Base-by-base conservation (phyloP, 2,113 vertebrate genomes). In the Sarotherodon lohbergeri region DNA sequence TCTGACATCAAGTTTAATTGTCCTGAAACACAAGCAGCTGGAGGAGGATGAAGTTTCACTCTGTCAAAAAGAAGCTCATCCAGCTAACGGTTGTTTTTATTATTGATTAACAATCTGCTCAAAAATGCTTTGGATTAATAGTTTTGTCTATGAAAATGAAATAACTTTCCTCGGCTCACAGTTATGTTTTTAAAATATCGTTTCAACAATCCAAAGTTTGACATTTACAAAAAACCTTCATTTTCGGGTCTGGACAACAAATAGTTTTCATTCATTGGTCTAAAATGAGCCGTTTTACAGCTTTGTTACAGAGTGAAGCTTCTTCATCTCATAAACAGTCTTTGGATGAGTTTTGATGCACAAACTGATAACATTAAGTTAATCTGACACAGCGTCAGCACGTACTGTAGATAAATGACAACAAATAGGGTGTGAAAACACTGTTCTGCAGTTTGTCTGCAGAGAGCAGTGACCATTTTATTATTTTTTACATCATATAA, bases 401-500 rank as follows among this genome's bases (percentile, higher is more conserved):
- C 6, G 0, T 12, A 78, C 73, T 34, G 73, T 13, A 52, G 10
- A 32, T 78, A 50, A 78, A 78, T 34, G 46, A 78, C 73, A 78
- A 78, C 43, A 78, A 34, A 32, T 50, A 50, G 8, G 4, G 73
- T 78, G 13, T 52, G 27, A n/a, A 78, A 78, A 78, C 73, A 52
- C 46, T 32, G 73, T 32, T 78, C 73, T 78, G 73, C 17, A 50
- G 46, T 78, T 32, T 32, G 43, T 46, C 46, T 17, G 11, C 71
- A 78, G 16, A 52, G 1, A 78, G 27, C 73, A 78, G 73, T 8
- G 73, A 52, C 10, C 73, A 13, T 50, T 78, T 78, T 78, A 78
- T 52, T 78, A 12, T 41, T 52, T 78, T 78, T 32, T 68, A 68
- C 46, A 78, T 32, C 46, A 52, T 52, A 78, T 78, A 32, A 78